phyloP scores from a whole-genome alignment of 1,140 invertebrate species.

The Lerema accius region DNA sequence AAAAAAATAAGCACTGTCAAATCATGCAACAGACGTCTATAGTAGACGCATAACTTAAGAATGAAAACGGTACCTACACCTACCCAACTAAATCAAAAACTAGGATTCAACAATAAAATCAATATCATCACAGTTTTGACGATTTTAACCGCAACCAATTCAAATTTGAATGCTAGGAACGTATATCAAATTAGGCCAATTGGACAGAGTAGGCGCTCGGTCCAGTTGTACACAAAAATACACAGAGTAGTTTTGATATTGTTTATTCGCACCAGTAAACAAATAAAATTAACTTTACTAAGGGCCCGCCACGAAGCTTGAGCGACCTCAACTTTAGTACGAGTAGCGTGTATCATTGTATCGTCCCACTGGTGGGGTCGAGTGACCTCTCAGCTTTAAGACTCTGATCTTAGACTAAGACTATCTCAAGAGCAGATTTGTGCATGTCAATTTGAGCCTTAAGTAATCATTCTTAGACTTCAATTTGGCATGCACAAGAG shows the following conservation, averaged over 20 bases:
- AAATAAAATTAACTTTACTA: slow-evolving; percentile 9
- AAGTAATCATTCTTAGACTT: too few species aligned
- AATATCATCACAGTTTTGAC: not conserved
- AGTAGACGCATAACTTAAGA: too few species aligned
- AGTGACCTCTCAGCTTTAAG: not conserved
- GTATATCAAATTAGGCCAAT: slow-evolving; percentile 13
- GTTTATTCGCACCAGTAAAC: slow-evolving; percentile 25
- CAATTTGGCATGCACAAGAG: too few species aligned
- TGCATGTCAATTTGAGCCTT: too few species aligned
- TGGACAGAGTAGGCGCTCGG: not conserved
- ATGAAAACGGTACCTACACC: too few species aligned
- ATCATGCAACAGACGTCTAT: too few species aligned
- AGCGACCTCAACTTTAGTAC: not conserved
- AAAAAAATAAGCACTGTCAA: too few species aligned
- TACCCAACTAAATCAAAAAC: too few species aligned
- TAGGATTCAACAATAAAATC: too few species aligned
- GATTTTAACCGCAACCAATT: slow-evolving; percentile 6
- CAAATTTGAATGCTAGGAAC: slow-evolving; percentile 20
- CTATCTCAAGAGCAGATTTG: too few species aligned
- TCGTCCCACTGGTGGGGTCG: not conserved
- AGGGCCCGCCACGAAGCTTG: slow-evolving; percentile 14
- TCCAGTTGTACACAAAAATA: slow-evolving; percentile 9
- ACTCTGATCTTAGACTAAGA: too few species aligned
- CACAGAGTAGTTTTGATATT: slow-evolving; percentile 21
- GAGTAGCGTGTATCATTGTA: not conserved